Conservation (phyloP, 1,140 invertebrate genomes). For the Dufourea novaeangliae region DNA sequence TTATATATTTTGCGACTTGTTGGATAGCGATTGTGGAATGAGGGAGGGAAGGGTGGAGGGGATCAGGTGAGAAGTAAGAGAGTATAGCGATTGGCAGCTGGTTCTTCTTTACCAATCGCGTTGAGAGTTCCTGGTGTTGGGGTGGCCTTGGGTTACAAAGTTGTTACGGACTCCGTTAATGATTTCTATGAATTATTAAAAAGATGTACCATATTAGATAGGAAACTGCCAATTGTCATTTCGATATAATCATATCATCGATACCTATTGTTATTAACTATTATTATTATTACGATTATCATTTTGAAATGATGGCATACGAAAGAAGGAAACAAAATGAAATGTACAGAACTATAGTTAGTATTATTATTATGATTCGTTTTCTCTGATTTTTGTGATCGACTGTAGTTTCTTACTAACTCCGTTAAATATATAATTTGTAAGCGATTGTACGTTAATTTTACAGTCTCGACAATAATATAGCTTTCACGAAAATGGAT, state of each 20-base stretch:
- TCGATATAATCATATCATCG: constrained; percentile 55
- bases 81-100: constrained; percentile 23
- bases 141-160: constrained; percentile 27
- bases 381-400: not conserved
- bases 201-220: constrained; percentile 62
- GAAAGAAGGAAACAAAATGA: constrained; percentile 46
- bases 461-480: constrained; percentile 30
- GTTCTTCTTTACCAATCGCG: constrained; percentile 27
- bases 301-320: constrained; percentile 51
- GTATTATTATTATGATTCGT: not conserved
- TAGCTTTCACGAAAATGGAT: constrained; percentile 6
- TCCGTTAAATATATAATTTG: constrained; percentile 5
- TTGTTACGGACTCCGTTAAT: constrained; percentile 39
- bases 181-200: constrained; percentile 58
- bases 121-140: constrained; percentile 56
- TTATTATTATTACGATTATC: constrained; percentile 42
- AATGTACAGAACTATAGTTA: constrained; percentile 62
- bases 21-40: not conserved
- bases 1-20: not conserved
- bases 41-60: not conserved
- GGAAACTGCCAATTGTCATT: constrained; percentile 52
- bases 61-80: not conserved
- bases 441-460: constrained; percentile 14
- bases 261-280: constrained; percentile 42
- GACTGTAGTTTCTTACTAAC: not conserved